phyloP scores from a whole-genome alignment of 2,888 invertebrate genomes.

The Hyppa rectilinea region DNA sequence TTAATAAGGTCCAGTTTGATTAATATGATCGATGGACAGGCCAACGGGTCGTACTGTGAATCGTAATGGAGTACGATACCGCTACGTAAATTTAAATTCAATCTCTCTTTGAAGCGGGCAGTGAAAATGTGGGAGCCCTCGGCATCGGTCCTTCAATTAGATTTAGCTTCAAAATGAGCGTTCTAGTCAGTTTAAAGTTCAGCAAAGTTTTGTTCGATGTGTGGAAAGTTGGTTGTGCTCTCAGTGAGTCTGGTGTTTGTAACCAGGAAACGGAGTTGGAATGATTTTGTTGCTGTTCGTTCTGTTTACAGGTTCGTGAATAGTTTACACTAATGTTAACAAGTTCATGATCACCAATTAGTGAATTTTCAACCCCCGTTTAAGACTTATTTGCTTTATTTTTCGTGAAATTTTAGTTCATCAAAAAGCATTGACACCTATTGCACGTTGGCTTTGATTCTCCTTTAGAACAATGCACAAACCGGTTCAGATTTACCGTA shows the following conservation, averaged over 20 bases:
- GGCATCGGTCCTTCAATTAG: conserved; percentile 83
- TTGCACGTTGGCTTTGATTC: not conserved
- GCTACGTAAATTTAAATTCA: conserved; percentile 89
- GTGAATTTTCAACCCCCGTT: not conserved
- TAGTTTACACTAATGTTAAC: conserved; percentile 16
- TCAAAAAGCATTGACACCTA: not conserved
- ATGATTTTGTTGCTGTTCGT: conserved; percentile 84
- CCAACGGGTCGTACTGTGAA: conserved; percentile 79
- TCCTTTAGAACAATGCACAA: conserved; percentile 31
- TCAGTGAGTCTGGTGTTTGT: conserved; percentile 78
- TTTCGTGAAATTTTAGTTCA: not conserved
- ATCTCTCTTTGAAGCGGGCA: conserved; percentile 80
- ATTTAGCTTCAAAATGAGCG: conserved; percentile 87
- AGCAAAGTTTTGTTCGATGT: conserved; percentile 82
- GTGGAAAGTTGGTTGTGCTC: conserved; percentile 79
- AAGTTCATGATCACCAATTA: conserved; percentile 1
- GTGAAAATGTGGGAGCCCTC: conserved; percentile 88
- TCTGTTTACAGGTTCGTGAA: conserved; percentile 82
- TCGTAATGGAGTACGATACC: conserved; percentile 85
- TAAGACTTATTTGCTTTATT: not conserved
- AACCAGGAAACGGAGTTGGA: conserved; percentile 77
- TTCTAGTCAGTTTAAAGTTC: conserved; percentile 82
- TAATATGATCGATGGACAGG: conserved; percentile 84
- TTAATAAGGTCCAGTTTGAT: conserved; percentile 74
- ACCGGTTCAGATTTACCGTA: conserved; percentile 34